phyloP scores from a whole-genome alignment of 2,113 vertebrate species.

The Pseudopipra pipra region DNA sequence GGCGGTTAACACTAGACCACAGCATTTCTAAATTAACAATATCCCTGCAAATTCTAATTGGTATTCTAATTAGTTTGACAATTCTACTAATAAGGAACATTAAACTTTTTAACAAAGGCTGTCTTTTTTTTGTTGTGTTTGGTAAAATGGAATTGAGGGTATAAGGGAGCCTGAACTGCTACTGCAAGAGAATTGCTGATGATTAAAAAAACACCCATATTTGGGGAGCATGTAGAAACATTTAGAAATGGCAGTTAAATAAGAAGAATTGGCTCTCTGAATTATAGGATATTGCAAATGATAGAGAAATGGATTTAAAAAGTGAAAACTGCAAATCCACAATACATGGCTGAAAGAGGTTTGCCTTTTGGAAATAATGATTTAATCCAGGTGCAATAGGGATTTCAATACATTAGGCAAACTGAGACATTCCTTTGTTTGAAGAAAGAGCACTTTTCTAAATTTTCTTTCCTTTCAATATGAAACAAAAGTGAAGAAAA shows the following conservation, averaged over 20 bases:
- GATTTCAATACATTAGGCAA: background rate
- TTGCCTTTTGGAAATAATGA: background rate
- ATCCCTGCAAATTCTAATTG: slow-evolving; percentile 79
- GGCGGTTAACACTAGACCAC: slow-evolving; percentile 76
- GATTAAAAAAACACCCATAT: background rate
- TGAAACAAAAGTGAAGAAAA: background rate
- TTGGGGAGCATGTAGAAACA: background rate
- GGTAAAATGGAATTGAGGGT: slow-evolving; percentile 68
- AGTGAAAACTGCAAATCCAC: background rate
- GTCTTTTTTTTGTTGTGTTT: slow-evolving; percentile 70
- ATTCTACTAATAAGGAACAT: slow-evolving; percentile 79
- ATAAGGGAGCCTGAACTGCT: background rate
- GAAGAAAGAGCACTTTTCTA: background rate
- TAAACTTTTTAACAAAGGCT: slow-evolving; percentile 81
- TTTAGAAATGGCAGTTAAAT: background rate
- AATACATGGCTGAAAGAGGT: background rate
- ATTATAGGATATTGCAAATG: background rate
- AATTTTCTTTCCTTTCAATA: background rate
- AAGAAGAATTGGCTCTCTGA: background rate
- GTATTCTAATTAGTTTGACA: slow-evolving; percentile 78
- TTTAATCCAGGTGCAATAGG: background rate
- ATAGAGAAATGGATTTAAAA: background rate
- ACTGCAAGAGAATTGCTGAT: background rate
- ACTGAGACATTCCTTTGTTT: background rate
- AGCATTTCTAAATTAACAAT: slow-evolving; percentile 77